Evolutionary conservation across 2,797 vertebrate genomes (phyloP).

Genomic region (Morelia viridis): DNA sequence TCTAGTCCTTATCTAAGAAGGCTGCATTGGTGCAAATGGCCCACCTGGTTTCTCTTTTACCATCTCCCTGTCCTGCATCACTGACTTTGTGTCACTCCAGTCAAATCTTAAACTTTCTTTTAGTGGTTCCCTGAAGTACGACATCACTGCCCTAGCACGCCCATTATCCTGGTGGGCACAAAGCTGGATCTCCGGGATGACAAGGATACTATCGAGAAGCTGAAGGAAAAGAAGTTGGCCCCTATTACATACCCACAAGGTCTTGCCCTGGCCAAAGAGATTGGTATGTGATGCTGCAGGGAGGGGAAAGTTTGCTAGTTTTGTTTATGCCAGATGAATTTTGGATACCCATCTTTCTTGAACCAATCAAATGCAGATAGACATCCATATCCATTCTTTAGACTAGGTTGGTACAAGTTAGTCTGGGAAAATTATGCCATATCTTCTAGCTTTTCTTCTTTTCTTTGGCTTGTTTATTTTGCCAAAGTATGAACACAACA

Average conservation of each 20-base stretch:
- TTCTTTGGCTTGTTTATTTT: background rate
- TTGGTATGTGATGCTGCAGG: slow-evolving; percentile 64
- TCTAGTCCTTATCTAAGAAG: background rate
- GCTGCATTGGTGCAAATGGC: background rate
- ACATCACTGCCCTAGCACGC: slow-evolving; percentile 90
- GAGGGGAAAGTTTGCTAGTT: background rate
- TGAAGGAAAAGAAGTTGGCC: slow-evolving; percentile 90
- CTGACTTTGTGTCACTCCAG: background rate
- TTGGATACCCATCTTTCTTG: background rate
- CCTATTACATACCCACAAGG: slow-evolving; percentile 83
- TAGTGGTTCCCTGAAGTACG: slow-evolving; percentile 92
- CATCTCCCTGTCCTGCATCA: accelerated
- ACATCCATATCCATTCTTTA: background rate
- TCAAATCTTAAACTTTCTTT: background rate
- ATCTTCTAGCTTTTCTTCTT: background rate
- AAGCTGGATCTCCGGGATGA: slow-evolving; percentile 93
- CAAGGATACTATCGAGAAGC: slow-evolving; percentile 91
- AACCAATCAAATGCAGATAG: background rate
- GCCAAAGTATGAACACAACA: background rate
- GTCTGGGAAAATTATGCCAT: background rate
- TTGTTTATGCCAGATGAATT: background rate
- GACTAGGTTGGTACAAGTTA: background rate
- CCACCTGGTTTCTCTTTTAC: background rate
- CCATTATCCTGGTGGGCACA: slow-evolving; percentile 90
- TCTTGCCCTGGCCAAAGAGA: slow-evolving; percentile 81